Evolutionary conservation across 2,888 invertebrate genomes (phyloP).

Genomic region (Zhuqinia jingwanae): DNA sequence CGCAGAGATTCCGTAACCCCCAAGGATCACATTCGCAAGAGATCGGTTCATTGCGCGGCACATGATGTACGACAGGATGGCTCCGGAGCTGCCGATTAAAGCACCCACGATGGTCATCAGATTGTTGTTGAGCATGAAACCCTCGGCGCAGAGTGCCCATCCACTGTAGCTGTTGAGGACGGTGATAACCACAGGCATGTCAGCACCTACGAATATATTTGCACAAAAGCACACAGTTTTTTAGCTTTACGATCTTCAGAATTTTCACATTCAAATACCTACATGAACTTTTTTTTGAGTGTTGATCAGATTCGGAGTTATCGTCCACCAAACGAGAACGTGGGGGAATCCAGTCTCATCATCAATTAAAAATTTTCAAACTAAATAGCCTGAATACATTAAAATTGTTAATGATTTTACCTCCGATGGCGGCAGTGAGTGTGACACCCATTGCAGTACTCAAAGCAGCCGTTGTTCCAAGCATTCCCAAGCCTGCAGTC

Average conservation of each 20-base stretch:
- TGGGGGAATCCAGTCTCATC: slow-evolving; percentile 54
- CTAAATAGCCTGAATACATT: not conserved
- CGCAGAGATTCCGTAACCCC: slow-evolving; percentile 91
- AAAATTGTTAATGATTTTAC: slow-evolving; percentile 12
- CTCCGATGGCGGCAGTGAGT: slow-evolving; percentile 94
- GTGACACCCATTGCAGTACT: slow-evolving; percentile 89
- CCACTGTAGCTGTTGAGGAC: slow-evolving; percentile 96
- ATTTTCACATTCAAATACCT: not conserved
- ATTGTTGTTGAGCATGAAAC: slow-evolving; percentile 96
- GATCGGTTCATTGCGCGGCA: slow-evolving; percentile 94
- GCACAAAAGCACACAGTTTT: not conserved
- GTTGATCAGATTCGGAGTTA: slow-evolving; percentile 42
- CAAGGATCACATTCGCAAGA: slow-evolving; percentile 92
- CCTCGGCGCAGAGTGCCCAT: slow-evolving; percentile 96
- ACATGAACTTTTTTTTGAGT: no score
- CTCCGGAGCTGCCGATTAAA: slow-evolving; percentile 94
- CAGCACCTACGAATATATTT: slow-evolving; percentile 86
- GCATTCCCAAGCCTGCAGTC: slow-evolving; percentile 86
- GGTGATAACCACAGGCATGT: slow-evolving; percentile 96
- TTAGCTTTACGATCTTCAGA: not conserved
- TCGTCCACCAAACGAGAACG: slow-evolving; percentile 62
- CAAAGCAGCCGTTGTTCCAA: slow-evolving; percentile 87
- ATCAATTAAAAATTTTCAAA: slow-evolving; percentile 1
- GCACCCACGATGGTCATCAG: slow-evolving; percentile 96
- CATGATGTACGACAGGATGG: slow-evolving; percentile 96